Evolutionary conservation across 1,140 invertebrate species (phyloP), one percentile per base, ranked within the genome.

Genomic region (Bombus soroeensis): DNA sequence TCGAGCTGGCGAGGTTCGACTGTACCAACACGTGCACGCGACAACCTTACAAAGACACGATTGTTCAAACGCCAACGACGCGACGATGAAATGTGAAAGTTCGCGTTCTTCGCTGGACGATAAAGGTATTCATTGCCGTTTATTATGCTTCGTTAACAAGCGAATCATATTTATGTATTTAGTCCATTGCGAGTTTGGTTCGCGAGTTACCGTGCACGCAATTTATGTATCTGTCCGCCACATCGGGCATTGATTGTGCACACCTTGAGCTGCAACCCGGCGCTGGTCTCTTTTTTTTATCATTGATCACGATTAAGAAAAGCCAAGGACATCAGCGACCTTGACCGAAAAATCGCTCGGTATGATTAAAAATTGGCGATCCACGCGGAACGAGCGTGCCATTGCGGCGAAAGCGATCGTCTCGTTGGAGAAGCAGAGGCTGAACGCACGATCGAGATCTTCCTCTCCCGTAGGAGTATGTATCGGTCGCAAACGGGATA

Each of bases 341-440:
- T 89, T 89, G 88, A 89, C 88, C 87, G 88, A 89, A 89, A 89
- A 89, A 89, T 89, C 81, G 77, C 66, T 57, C 70, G 85, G 72
- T 62, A 70, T 10, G 76, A 89, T 89, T 87, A 86, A 80, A 62
- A 82, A 53, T 81, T 64, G 8, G 70, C 81, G 84, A 86, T 73
- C 59, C 39, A 70, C 72, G 76, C 32, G 41, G 71, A 62, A 75
- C 83, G 64, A 47, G 76, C 10, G 47, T 53, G 25, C 32, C 34
- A 47, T 73, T 41, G 34, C 28, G n/a, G 28, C 34, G 53, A 78
- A 71, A 43, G 66, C 9, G n/a, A 57, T 12, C 47, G 34, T 80
- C 34, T 39, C 25, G 12, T 9, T 12, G 43, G 28, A n/a, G 47
- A 32, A 39, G 1, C 4, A 6, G 5, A 25, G 68, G 28, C 5